Evolutionary conservation across 2,888 invertebrate species (phyloP).

Genomic region (Mechanitis mazaeus): DNA sequence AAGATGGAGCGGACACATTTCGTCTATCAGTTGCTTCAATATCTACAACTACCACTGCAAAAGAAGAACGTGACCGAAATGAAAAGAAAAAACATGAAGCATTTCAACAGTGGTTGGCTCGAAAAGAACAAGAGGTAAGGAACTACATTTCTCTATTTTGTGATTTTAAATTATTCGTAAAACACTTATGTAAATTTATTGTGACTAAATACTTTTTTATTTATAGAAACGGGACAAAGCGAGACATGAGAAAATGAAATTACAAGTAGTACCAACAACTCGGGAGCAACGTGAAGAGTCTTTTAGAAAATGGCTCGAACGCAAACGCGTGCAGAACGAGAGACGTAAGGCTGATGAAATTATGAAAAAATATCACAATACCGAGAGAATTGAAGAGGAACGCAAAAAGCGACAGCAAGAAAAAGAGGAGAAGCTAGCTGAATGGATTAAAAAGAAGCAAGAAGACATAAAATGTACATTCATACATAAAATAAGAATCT

Average conservation of each 20-base stretch:
- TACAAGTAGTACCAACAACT: conserved; percentile 40
- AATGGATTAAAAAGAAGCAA: conserved; percentile 78
- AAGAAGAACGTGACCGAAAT: conserved; percentile 61
- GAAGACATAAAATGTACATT: conserved; percentile 74
- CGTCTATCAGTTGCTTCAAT: conserved; percentile 63
- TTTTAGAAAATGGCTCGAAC: conserved; percentile 73
- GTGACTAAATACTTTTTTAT: background rate
- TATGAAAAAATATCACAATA: conserved; percentile 51
- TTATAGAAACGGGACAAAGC: conserved; percentile 49
- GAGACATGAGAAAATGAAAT: conserved; percentile 48
- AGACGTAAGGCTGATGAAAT: conserved; percentile 61
- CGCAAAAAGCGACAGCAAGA: conserved; percentile 51
- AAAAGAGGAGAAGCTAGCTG: conserved; percentile 68
- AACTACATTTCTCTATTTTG: background rate
- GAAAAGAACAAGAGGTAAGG: conserved; percentile 66
- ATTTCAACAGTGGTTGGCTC: conserved; percentile 60
- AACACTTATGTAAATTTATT: background rate
- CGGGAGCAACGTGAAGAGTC: conserved; percentile 68
- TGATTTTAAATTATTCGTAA: background rate
- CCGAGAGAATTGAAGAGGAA: conserved; percentile 57
- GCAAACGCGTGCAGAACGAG: conserved; percentile 62
- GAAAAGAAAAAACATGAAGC: conserved; percentile 62
- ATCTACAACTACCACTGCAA: conserved; percentile 66
- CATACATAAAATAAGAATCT: background rate
- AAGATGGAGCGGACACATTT: conserved; percentile 64